phyloP scores from a whole-genome alignment of 37 sponge, comb jelly and placozoan species.

The Agelas oroides region DNA sequence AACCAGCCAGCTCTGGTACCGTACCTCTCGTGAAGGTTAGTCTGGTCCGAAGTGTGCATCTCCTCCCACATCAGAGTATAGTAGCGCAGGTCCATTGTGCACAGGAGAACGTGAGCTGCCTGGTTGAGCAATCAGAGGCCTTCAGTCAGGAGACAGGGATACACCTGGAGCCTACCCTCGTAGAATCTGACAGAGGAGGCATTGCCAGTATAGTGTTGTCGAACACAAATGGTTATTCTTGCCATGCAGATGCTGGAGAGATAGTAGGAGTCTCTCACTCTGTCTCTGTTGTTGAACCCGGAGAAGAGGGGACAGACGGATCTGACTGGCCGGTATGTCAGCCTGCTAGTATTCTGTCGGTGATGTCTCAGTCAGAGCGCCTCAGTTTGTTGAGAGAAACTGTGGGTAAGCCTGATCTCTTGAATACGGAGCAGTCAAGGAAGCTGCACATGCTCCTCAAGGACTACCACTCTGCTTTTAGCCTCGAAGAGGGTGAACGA shows the following conservation, averaged over 20 bases:
- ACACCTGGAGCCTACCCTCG: too few species aligned
- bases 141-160: neutral
- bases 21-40: slow-evolving; percentile 17
- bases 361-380: too few species aligned
- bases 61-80: slow-evolving; percentile 7
- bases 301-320: too few species aligned
- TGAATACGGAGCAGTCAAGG: neutral
- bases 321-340: too few species aligned
- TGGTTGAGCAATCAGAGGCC: neutral
- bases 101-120: neutral
- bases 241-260: too few species aligned
- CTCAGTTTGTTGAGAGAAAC: neutral
- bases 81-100: slow-evolving; percentile 11
- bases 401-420: neutral
- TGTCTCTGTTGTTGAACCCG: too few species aligned
- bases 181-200: too few species aligned
- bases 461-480: slow-evolving; percentile 8
- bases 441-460: neutral
- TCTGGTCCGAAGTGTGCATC: slow-evolving; percentile 5
- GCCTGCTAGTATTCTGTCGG: too few species aligned
- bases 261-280: too few species aligned
- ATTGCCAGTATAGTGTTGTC: too few species aligned
- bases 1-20: too few species aligned
- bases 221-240: too few species aligned
- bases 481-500: slow-evolving; percentile 30